These are phyloP conservation scores for Solea senegalensis DNA, from an alignment of 2,113 vertebrate genomes.

Conservation along the genomic window DNA sequence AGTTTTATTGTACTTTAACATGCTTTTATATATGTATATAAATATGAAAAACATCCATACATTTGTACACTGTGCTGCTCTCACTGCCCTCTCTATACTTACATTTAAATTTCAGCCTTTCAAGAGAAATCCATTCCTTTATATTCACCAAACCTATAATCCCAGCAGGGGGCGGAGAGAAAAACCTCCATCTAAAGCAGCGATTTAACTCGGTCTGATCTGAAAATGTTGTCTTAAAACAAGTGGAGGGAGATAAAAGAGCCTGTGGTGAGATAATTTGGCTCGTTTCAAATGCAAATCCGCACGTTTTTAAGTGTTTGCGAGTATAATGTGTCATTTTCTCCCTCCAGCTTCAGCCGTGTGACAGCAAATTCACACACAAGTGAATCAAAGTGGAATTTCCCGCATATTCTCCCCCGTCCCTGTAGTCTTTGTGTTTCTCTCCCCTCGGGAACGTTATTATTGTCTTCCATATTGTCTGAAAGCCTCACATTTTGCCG, in stretches of 20 bases:
- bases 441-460: not conserved
- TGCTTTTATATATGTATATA: too few relatives aligned
- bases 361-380: conserved; percentile 6
- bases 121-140: conserved; percentile 9
- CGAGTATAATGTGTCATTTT: conserved; percentile 26
- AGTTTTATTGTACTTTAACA: too few relatives aligned
- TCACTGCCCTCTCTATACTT: not conserved
- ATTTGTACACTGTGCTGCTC: too few relatives aligned
- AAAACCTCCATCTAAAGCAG: conserved; percentile 4
- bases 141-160: conserved; percentile 22
- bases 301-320: conserved; percentile 10
- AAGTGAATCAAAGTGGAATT: not conserved
- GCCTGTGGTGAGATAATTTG: not conserved
- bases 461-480: not conserved
- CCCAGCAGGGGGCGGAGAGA: not conserved
- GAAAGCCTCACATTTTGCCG: not conserved
- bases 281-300: conserved; percentile 20
- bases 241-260: not conserved
- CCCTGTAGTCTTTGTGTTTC: not conserved
- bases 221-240: not conserved
- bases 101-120: conserved; percentile 12
- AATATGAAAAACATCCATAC: too few relatives aligned
- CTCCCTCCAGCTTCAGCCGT: conserved; percentile 18
- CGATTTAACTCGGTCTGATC: conserved; percentile 3
- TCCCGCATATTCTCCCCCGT: not conserved